Percentiles rank a stretch among this genome's conserved stretches.
Evolutionary conservation across 2,113 vertebrate genomes (phyloP).

Genomic region (Hucho hucho): DNA sequence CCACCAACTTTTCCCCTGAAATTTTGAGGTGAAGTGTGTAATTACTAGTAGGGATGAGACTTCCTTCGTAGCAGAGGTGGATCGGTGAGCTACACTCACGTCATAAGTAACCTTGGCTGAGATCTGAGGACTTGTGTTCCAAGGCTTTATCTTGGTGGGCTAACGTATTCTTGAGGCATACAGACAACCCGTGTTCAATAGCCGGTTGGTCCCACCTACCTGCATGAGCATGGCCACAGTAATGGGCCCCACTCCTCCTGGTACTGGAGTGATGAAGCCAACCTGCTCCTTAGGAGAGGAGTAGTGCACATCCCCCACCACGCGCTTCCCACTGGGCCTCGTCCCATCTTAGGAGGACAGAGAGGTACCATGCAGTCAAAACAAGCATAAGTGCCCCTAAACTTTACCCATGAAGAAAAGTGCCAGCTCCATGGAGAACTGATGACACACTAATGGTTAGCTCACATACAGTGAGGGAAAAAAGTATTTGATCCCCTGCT

Average conservation of each 20-base stretch:
- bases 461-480: too few relatives aligned
- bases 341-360: slow-evolving; percentile 77
- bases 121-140: too few relatives aligned
- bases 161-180: too few relatives aligned
- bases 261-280: slow-evolving; percentile 92
- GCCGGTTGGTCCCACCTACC: slow-evolving; percentile 62
- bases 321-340: slow-evolving; percentile 83
- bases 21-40: too few relatives aligned
- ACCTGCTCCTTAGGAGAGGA: slow-evolving; percentile 85
- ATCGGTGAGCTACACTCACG: too few relatives aligned
- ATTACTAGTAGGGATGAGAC: too few relatives aligned
- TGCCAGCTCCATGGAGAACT: neutral
- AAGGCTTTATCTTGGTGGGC: too few relatives aligned
- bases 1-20: too few relatives aligned
- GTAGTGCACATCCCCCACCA: slow-evolving; percentile 91
- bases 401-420: neutral
- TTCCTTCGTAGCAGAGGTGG: too few relatives aligned
- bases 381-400: neutral
- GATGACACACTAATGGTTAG: neutral
- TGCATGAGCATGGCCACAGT: slow-evolving; percentile 98
- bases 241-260: slow-evolving; percentile 96
- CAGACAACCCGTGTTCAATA: too few relatives aligned
- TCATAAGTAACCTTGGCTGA: too few relatives aligned
- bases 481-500: too few relatives aligned
- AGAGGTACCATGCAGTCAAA: slow-evolving; percentile 11